These are phyloP conservation scores for Brachynemurus nebulosus DNA, from an alignment of 2,888 invertebrate genomes.

Conservation along the genomic window DNA sequence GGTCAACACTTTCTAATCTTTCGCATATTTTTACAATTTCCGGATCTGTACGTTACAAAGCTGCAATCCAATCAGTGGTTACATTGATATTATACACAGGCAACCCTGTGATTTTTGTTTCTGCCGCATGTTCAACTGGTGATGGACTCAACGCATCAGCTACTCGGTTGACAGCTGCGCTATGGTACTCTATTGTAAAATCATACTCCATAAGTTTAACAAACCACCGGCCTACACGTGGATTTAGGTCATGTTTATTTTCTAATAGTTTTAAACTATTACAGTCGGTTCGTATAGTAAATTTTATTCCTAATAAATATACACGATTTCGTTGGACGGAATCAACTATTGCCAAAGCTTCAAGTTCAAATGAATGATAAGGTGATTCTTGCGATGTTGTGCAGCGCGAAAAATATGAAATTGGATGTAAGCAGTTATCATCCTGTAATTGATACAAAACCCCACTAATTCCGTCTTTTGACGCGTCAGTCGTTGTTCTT, in stretches of 20 bases:
- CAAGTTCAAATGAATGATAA: background rate
- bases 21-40: background rate
- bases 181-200: slow-evolving; percentile 3
- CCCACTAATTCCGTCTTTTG: background rate
- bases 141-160: slow-evolving; percentile 14
- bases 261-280: slow-evolving; percentile 11
- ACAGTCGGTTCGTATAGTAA: slow-evolving; percentile 13
- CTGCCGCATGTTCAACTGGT: slow-evolving; percentile 13
- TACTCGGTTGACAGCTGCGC: slow-evolving; percentile 6
- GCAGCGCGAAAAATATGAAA: slow-evolving; percentile 10
- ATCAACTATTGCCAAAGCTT: background rate
- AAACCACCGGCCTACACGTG: slow-evolving; percentile 8
- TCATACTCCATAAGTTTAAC: slow-evolving; percentile 3
- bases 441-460: slow-evolving; percentile 5
- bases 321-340: slow-evolving; percentile 3
- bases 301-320: slow-evolving; percentile 15
- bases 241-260: slow-evolving; percentile 9
- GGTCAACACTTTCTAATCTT: no score
- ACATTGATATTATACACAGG: slow-evolving; percentile 14
- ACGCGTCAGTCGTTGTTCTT: background rate
- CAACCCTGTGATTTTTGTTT: slow-evolving; percentile 10
- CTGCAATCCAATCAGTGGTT: slow-evolving; percentile 15
- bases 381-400: slow-evolving; percentile 9
- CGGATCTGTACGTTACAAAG: slow-evolving; percentile 6
- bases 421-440: slow-evolving; percentile 9